A percentile compares a stretch with the other conserved stretches of the same genome.
phyloP scores from a whole-genome alignment of 2,113 vertebrate genomes.

The Gulo gulo region DNA sequence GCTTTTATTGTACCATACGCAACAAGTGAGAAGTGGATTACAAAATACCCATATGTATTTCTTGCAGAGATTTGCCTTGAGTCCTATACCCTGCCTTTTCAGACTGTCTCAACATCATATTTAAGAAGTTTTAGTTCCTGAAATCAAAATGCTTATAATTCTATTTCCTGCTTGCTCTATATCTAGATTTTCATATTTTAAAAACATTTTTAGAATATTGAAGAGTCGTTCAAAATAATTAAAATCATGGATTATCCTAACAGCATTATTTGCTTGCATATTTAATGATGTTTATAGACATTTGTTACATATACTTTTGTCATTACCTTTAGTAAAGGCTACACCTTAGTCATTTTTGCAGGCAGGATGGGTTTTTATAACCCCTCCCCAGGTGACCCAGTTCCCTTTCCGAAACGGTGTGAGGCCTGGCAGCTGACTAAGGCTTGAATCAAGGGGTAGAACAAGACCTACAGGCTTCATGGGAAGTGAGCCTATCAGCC shows the following conservation, averaged over 20 bases:
- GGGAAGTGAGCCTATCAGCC: not conserved
- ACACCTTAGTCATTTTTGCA: not conserved
- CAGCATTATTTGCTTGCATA: constrained; percentile 1
- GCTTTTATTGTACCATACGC: not conserved
- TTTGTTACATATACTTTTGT: not conserved
- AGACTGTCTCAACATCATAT: not conserved
- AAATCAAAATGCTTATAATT: constrained; percentile 56
- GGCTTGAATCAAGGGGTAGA: not conserved
- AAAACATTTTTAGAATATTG: constrained; percentile 26
- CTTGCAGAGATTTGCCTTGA: not conserved
- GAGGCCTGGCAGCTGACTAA: not conserved
- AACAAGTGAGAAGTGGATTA: not conserved
- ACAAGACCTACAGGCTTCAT: not conserved
- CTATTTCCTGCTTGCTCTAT: constrained; percentile 4
- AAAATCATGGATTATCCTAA: constrained; percentile 6
- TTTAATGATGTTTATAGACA: not conserved
- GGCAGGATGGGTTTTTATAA: not conserved
- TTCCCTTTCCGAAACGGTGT: not conserved
- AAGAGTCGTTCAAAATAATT: constrained; percentile 29
- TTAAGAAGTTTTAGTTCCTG: constrained; percentile 32
- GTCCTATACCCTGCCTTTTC: not conserved
- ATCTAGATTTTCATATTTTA: constrained; percentile 44
- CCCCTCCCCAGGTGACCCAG: not conserved
- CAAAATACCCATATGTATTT: not conserved
- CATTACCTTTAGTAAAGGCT: constrained; percentile 27